Conservation (phyloP, 2,113 vertebrate genomes). For the Cygnus buccinator region DNA sequence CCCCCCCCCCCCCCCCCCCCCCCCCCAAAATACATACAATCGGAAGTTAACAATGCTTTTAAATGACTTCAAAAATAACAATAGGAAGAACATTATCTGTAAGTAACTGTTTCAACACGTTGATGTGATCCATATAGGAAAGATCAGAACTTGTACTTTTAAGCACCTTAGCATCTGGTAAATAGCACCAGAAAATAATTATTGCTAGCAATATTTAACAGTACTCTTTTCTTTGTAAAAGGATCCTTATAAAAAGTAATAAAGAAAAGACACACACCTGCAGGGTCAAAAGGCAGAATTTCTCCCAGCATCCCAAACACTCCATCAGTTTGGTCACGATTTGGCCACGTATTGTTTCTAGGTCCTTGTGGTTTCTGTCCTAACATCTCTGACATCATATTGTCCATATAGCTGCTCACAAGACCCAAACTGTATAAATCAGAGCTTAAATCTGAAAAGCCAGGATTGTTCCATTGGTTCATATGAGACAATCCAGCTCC, state of each 20-base stretch:
- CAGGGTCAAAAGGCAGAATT: conserved; percentile 94
- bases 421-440: conserved; percentile 96
- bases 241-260: neutral
- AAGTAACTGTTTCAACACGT: neutral
- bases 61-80: neutral
- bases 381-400: conserved; percentile 94
- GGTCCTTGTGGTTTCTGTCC: conserved; percentile 96
- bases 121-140: neutral
- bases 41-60: neutral
- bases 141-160: neutral
- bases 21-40: neutral
- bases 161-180: neutral
- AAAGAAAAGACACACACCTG: conserved; percentile 82
- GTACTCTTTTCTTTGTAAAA: neutral
- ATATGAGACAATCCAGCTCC: conserved; percentile 87
- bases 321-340: conserved; percentile 95
- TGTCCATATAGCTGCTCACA: conserved; percentile 98
- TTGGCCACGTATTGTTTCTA: conserved; percentile 99
- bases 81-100: neutral
- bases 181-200: neutral
- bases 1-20: no score
- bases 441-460: conserved; percentile 91
- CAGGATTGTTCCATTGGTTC: conserved; percentile 89
- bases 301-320: conserved; percentile 94
- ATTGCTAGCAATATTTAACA: neutral